These are phyloP conservation scores for Caenorhabditis parvicauda DNA, from an alignment of 2,888 invertebrate species.

Conservation along the genomic window DNA sequence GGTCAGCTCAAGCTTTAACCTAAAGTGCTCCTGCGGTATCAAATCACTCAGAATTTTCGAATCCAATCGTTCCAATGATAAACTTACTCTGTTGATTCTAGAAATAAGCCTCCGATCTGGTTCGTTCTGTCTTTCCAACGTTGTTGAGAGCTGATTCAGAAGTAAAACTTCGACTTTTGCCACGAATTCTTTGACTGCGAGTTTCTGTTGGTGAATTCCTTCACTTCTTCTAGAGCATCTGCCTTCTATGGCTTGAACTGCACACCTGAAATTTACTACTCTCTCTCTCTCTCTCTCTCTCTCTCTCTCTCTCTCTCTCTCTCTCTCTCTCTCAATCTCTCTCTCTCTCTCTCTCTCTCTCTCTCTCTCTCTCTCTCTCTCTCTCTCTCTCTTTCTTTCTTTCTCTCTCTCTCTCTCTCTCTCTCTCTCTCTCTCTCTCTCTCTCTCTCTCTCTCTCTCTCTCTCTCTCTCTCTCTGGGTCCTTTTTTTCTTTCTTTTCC, in stretches of 20 bases:
- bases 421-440: too few species aligned
- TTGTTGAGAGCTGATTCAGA: slow-evolving; percentile 37
- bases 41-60: neutral
- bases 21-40: neutral
- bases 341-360: too few species aligned
- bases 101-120: slow-evolving; percentile 41
- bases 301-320: too few species aligned
- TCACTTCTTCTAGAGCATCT: slow-evolving; percentile 42
- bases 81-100: slow-evolving; percentile 36
- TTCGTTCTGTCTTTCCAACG: slow-evolving; percentile 40
- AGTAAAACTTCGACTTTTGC: slow-evolving; percentile 46
- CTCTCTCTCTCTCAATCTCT: too few species aligned
- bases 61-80: too few species aligned
- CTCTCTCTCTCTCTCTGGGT: too few species aligned
- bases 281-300: neutral
- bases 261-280: slow-evolving; percentile 25
- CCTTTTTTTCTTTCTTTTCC: too few species aligned
- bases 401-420: too few species aligned
- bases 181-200: slow-evolving; percentile 44
- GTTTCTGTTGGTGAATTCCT: slow-evolving; percentile 42
- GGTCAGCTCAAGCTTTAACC: too few species aligned
- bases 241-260: slow-evolving; percentile 45
- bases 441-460: too few species aligned
- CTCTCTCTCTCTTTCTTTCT: too few species aligned
- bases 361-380: too few species aligned